Evolutionary conservation across 1,140 invertebrate species (phyloP).

Genomic region (Leptopilina clavipes): DNA sequence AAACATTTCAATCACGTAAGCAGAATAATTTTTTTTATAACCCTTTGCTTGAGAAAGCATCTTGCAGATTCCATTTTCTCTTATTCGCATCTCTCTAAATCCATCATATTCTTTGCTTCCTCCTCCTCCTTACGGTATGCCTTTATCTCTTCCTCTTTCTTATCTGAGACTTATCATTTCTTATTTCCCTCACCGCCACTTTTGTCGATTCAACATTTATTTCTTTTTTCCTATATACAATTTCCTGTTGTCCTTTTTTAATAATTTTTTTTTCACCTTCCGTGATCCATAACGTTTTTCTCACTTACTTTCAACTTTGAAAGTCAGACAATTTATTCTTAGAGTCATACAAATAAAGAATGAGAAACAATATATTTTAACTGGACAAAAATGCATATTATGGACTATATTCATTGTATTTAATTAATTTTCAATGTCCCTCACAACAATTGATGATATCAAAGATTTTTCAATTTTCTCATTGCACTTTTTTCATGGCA

Average conservation of each 20-base stretch:
- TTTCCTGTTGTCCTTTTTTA: too few relatives aligned
- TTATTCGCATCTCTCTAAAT: conserved; percentile 31
- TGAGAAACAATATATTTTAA: too few relatives aligned
- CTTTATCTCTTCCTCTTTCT: background rate
- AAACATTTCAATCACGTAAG: conserved; percentile 18
- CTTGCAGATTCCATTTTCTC: conserved; percentile 36
- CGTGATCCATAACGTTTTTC: background rate
- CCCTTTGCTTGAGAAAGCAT: background rate
- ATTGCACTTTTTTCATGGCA: background rate
- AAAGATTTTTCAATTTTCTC: background rate
- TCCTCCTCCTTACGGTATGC: background rate
- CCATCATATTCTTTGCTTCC: background rate
- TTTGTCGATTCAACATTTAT: background rate
- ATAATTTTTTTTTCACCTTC: too few relatives aligned
- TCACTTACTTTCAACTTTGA: background rate
- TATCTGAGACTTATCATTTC: background rate
- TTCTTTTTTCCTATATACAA: too few relatives aligned
- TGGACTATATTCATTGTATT: too few relatives aligned
- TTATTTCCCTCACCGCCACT: background rate
- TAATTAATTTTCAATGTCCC: too few relatives aligned
- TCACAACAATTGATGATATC: too few relatives aligned
- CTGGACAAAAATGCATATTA: too few relatives aligned
- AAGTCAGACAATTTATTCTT: too few relatives aligned
- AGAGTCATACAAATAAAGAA: too few relatives aligned
- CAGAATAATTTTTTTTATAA: background rate